Percentiles rank a stretch among this genome's conserved stretches.
phyloP scores from a whole-genome alignment of 2,797 vertebrate genomes.

The Smutsia gigantea region DNA sequence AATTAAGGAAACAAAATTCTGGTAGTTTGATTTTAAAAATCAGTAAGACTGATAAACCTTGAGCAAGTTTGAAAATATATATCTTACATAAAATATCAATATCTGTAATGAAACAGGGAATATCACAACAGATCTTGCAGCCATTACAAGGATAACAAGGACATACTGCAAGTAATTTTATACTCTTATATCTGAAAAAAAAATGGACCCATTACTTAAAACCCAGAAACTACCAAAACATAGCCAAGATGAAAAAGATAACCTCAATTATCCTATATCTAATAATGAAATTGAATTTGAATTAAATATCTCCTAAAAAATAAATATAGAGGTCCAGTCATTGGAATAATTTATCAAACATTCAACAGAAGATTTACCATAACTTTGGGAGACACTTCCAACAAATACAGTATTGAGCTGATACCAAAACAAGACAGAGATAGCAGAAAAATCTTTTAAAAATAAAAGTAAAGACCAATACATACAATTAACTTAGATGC shows the following conservation, averaged over 20 bases:
- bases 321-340: neutral
- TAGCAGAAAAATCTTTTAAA: neutral
- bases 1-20: neutral
- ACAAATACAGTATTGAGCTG: neutral
- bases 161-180: neutral
- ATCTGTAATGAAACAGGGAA: neutral
- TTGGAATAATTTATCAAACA: neutral
- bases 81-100: neutral
- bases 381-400: neutral
- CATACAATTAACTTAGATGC: neutral
- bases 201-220: neutral
- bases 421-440: neutral
- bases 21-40: neutral
- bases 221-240: neutral
- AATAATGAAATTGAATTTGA: neutral
- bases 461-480: neutral
- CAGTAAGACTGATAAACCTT: neutral
- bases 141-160: neutral
- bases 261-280: neutral
- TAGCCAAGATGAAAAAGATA: neutral
- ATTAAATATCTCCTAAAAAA: neutral
- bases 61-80: neutral
- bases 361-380: neutral
- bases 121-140: neutral
- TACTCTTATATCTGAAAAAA: neutral